Conservation (phyloP, 2,888 invertebrate species). For the Neoascia interrupta region DNA sequence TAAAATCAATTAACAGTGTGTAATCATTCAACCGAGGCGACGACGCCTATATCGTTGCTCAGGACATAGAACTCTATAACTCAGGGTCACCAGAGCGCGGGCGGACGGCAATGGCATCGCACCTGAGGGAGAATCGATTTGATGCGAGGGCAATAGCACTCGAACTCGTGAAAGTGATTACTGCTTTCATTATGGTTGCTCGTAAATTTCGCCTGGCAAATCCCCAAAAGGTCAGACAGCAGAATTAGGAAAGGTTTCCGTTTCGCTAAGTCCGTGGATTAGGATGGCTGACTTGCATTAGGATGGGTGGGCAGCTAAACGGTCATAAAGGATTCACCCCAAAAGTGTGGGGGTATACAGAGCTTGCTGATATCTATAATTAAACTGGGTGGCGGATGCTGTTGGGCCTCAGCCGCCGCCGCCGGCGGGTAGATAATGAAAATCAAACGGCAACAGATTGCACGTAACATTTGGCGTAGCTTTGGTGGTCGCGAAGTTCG, state of each 20-base stretch:
- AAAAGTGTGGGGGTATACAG: background rate
- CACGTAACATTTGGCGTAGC: conserved; percentile 22
- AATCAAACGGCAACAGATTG: conserved; percentile 58
- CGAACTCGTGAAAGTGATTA: conserved; percentile 50
- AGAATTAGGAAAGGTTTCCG: conserved; percentile 29
- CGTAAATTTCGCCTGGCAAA: conserved; percentile 26
- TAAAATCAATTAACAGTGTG: conserved; percentile 48
- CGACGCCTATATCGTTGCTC: background rate
- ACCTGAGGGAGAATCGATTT: conserved; percentile 29
- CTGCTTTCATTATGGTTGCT: conserved; percentile 32
- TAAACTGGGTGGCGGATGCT: background rate
- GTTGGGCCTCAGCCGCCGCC: too few relatives aligned
- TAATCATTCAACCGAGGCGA: conserved; percentile 27
- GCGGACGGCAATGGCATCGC: too few relatives aligned
- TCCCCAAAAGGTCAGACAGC: conserved; percentile 47
- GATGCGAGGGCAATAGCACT: conserved; percentile 5
- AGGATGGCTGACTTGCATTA: background rate
- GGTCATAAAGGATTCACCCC: conserved; percentile 20
- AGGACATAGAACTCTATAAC: conserved; percentile 6
- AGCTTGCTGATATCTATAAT: conserved; percentile 25
- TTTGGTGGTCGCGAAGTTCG: background rate
- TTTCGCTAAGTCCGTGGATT: conserved; percentile 10
- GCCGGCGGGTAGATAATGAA: conserved; percentile 23
- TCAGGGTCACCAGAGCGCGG: background rate
- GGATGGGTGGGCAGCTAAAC: background rate